phyloP scores from a whole-genome alignment of 2,113 vertebrate species.

The Echinops telfairi region DNA sequence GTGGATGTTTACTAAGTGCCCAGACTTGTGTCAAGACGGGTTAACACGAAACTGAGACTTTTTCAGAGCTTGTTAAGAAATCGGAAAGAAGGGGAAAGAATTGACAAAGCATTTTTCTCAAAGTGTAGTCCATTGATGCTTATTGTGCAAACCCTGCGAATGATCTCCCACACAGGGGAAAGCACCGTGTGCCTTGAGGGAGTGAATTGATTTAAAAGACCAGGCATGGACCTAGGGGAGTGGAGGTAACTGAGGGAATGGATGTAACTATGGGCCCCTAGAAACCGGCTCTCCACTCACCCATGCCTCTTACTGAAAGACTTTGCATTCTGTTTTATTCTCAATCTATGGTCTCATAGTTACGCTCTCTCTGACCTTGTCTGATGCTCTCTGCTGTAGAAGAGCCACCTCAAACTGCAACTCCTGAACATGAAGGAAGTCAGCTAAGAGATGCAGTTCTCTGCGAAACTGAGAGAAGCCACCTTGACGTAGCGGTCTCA shows the following conservation, averaged over 20 bases:
- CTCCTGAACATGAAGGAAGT: conserved; percentile 35
- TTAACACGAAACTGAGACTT: neutral
- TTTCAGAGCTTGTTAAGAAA: neutral
- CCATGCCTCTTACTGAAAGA: neutral
- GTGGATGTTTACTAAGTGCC: neutral
- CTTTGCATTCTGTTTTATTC: neutral
- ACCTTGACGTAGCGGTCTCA: neutral
- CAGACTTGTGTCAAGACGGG: neutral
- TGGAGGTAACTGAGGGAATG: neutral
- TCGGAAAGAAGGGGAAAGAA: neutral
- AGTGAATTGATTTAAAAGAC: neutral
- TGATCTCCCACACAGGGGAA: neutral
- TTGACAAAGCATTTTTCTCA: neutral
- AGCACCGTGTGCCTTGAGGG: neutral
- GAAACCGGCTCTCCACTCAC: neutral
- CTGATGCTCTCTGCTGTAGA: conserved; percentile 9
- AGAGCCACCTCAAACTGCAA: conserved; percentile 25
- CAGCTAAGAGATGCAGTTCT: neutral
- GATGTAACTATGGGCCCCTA: neutral
- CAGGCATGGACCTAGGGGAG: neutral
- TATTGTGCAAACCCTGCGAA: neutral
- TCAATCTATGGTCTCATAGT: neutral
- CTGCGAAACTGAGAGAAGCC: neutral
- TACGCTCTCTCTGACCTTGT: neutral
- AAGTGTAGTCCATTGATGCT: neutral